A percentile compares a stretch with the other conserved stretches of the same genome.
These are phyloP conservation scores for Therioaphis trifolii DNA, from an alignment of 2,888 invertebrate species.

Conservation along the genomic window DNA sequence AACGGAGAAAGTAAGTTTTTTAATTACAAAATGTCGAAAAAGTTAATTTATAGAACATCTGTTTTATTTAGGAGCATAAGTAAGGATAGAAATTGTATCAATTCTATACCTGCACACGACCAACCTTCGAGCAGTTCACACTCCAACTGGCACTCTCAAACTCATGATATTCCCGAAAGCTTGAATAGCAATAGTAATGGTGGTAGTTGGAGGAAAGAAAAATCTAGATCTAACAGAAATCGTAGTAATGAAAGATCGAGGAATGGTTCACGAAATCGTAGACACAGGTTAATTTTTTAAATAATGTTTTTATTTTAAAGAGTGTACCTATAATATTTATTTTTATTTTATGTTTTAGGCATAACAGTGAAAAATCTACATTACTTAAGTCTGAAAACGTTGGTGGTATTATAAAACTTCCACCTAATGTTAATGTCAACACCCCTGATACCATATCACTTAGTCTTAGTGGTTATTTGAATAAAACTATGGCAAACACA, in stretches of 20 bases:
- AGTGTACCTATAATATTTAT: not conserved
- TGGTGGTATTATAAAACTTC: conserved; percentile 66
- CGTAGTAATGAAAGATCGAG: conserved; percentile 37
- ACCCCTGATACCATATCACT: conserved; percentile 61
- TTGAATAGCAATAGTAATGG: conserved; percentile 51
- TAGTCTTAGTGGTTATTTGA: conserved; percentile 53
- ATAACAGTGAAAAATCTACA: conserved; percentile 55
- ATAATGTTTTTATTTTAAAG: not conserved
- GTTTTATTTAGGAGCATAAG: conserved; percentile 32
- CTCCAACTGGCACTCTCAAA: conserved; percentile 55
- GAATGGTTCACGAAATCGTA: conserved; percentile 23
- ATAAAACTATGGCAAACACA: not conserved
- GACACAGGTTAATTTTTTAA: conserved; percentile 36
- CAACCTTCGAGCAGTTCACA: conserved; percentile 32
- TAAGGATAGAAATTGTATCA: conserved; percentile 51
- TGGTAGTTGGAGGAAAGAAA: conserved; percentile 48
- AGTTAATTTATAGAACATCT: not conserved
- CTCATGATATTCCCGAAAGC: conserved; percentile 50
- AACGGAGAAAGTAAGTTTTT: conserved; percentile 43
- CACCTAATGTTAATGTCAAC: conserved; percentile 63
- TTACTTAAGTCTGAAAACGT: conserved; percentile 67
- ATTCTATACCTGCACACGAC: conserved; percentile 21
- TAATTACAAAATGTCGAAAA: not conserved
- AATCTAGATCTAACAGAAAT: conserved; percentile 39
- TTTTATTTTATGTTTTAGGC: conserved; percentile 10